phyloP scores from a whole-genome alignment of 2,888 invertebrate species.

The Harpalus rufipes region DNA sequence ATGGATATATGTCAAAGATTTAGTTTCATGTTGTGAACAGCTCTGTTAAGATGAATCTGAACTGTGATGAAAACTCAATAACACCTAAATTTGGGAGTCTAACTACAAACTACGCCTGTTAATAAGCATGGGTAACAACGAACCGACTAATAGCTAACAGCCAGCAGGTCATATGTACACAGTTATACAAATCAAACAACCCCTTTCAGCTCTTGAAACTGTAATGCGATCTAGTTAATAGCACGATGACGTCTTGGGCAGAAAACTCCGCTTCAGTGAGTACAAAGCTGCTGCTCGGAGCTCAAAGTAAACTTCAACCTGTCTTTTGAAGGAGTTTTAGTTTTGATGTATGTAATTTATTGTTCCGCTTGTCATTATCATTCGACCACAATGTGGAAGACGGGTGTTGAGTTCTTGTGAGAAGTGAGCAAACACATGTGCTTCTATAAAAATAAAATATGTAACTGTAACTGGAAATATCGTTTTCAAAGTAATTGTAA shows the following conservation, averaged over 20 bases:
- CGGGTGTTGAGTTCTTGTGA: slow-evolving; percentile 10
- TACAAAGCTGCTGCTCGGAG: slow-evolving; percentile 6
- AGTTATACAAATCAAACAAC: slow-evolving; percentile 55
- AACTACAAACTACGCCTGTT: too few relatives aligned
- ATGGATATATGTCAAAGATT: too few relatives aligned
- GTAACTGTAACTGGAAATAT: slow-evolving; percentile 6
- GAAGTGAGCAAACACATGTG: slow-evolving; percentile 15
- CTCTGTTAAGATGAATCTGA: too few relatives aligned
- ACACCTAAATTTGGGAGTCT: too few relatives aligned
- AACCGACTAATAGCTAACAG: neutral
- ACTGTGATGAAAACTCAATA: too few relatives aligned
- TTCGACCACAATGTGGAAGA: slow-evolving; percentile 11
- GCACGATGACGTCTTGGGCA: neutral
- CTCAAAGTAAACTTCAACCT: slow-evolving; percentile 35
- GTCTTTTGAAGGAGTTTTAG: slow-evolving; percentile 32
- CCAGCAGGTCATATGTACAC: slow-evolving; percentile 19
- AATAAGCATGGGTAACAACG: slow-evolving; percentile 17
- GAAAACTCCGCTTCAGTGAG: neutral
- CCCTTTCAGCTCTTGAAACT: slow-evolving; percentile 52
- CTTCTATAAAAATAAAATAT: slow-evolving; percentile 1
- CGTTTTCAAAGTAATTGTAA: neutral
- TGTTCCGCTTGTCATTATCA: slow-evolving; percentile 23
- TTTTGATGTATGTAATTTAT: slow-evolving; percentile 46
- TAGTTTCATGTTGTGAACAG: too few relatives aligned
- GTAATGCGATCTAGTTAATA: slow-evolving; percentile 62